Evolutionary conservation across 1,140 invertebrate genomes (phyloP).

Genomic region (Pogonus chalceus): DNA sequence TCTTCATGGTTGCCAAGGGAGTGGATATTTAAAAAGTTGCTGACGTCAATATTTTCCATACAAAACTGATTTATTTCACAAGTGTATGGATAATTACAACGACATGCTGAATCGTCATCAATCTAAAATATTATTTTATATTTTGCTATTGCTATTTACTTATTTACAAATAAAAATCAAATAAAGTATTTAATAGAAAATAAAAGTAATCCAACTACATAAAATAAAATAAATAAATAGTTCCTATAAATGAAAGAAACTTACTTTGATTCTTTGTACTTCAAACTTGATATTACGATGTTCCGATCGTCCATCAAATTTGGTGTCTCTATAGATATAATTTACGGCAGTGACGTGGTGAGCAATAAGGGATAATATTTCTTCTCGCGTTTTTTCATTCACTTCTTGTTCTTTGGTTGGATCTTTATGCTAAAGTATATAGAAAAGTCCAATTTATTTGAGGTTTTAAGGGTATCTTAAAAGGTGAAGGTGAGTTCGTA

Average conservation of each 20-base stretch:
- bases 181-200: neutral
- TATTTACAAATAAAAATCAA: neutral
- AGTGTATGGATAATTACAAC: constrained; percentile 44
- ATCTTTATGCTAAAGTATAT: constrained; percentile 49
- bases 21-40: constrained; percentile 97
- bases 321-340: constrained; percentile 92
- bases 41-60: constrained; percentile 95
- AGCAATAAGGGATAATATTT: constrained; percentile 93
- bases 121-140: too few species aligned
- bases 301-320: constrained; percentile 77
- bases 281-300: constrained; percentile 96
- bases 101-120: constrained; percentile 78
- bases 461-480: too few species aligned
- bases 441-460: too few species aligned
- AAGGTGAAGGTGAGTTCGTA: too few species aligned
- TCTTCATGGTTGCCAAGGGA: constrained; percentile 94
- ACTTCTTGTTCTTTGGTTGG: constrained; percentile 47
- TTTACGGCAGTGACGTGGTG: constrained; percentile 98
- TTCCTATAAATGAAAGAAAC: constrained; percentile 1
- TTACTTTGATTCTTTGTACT: constrained; percentile 90
- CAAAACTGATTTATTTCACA: constrained; percentile 87
- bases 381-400: constrained; percentile 83
- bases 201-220: neutral
- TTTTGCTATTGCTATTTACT: constrained; percentile 3
- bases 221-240: constrained; percentile 1